Conservation (phyloP, 2,113 vertebrate genomes). For the Anguilla rostrata region DNA sequence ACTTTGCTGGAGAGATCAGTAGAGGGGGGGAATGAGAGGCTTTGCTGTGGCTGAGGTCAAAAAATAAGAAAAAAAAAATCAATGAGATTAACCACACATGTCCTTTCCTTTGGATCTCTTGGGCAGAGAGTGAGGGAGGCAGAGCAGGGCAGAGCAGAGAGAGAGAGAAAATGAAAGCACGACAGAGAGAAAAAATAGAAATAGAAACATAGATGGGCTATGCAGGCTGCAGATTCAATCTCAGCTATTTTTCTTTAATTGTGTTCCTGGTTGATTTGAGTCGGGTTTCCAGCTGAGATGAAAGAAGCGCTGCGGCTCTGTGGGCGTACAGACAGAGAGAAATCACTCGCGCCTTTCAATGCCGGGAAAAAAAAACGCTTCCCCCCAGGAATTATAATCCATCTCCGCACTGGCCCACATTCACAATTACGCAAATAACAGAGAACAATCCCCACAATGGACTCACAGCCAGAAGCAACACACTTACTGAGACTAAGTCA, state of each 20-base stretch:
- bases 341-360: conserved; percentile 46
- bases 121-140: conserved; percentile 45
- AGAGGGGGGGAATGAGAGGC: conserved; percentile 14
- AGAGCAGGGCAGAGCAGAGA: conserved; percentile 24
- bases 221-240: too few species aligned
- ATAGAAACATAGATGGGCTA: too few species aligned
- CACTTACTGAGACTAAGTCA: background rate
- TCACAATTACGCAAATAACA: conserved; percentile 40
- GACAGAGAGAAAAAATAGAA: background rate
- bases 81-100: conserved; percentile 64
- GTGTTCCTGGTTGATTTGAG: conserved; percentile 43
- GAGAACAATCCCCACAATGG: background rate
- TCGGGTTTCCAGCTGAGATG: conserved; percentile 42
- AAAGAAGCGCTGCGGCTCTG: conserved; percentile 34
- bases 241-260: conserved; percentile 41
- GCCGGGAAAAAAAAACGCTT: conserved; percentile 40
- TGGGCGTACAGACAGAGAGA: conserved; percentile 33
- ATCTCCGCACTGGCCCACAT: conserved; percentile 47
- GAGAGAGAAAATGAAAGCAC: background rate
- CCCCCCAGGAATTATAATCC: conserved; percentile 42
- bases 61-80: conserved; percentile 62
- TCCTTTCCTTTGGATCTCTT: conserved; percentile 65
- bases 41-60: conserved; percentile 39
- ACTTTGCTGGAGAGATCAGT: conserved; percentile 10
- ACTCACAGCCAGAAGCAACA: background rate